Evolutionary conservation across 2,797 vertebrate genomes (phyloP), one percentile per base, ranked within the genome.

Genomic region (Pogoniulus pusillus): DNA sequence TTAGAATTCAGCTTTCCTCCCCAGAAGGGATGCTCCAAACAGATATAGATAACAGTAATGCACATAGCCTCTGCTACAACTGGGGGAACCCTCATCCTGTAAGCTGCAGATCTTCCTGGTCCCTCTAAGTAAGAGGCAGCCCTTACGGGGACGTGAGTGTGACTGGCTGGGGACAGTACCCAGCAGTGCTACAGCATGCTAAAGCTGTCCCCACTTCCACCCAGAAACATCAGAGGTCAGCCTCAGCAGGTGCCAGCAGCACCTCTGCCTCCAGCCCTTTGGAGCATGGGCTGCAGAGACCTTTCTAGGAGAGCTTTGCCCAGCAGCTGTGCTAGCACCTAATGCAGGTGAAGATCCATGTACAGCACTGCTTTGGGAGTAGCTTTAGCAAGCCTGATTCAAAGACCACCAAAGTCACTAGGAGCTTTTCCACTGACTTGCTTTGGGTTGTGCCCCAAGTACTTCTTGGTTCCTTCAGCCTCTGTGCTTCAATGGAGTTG

Each of bases 381-480:
- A 65, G 37, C 75, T 82, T 74, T 16, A 59, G 34, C 82, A 90
- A 82, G 55, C 15, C 60, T 35, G 10, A 79, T 76, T 76, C 58
- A 71, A 82, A 76, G 72, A 7, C 10, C 20, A 6, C 1, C 35
- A 65, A 65, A 87, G 41, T 71, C 39, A 55, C 29, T 3, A n/a
- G 54, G 72, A 85, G 77, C 47, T 75, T 69, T 77, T 87, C n/a
- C 49, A 47, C 30, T 77, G 5, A 60, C 32, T 89, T 13, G 3
- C 65, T 80, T 83, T 87, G 43, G 29, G 75, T 26, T 43, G 43
- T 80, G 81, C 63, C 55, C 59, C 82, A 78, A 70, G 59, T 55
- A 82, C 62, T 91, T 81, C 83, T 17, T 78, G 47, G 66, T 78
- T 78, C 70, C 76, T 91, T 63, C 79, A 87, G 82, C 63, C 63